Evolutionary conservation across 2,113 vertebrate genomes (phyloP).

Genomic region (Colistium nudipinnis): DNA sequence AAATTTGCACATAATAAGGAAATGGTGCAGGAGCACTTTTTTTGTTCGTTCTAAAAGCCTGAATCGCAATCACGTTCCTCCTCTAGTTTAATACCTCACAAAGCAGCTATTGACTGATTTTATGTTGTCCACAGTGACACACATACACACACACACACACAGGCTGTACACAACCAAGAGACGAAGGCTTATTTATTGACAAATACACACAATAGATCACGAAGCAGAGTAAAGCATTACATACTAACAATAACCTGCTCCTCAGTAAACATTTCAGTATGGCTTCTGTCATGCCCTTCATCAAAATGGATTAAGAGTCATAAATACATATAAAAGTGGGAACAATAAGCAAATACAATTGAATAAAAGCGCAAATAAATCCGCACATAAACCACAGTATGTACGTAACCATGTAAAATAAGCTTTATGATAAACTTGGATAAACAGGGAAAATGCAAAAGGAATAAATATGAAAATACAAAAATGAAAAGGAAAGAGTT

Average conservation of each 20-base stretch:
- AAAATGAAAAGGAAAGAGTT: slow-evolving; percentile 42
- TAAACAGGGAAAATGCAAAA: slow-evolving; percentile 71
- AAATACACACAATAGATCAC: slow-evolving; percentile 61
- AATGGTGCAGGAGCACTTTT: too few relatives aligned
- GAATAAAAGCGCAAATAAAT: slow-evolving; percentile 21
- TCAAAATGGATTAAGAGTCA: slow-evolving; percentile 69
- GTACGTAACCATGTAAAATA: slow-evolving; percentile 37
- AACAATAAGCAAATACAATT: slow-evolving; percentile 11
- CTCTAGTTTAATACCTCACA: too few relatives aligned
- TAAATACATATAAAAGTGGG: slow-evolving; percentile 67
- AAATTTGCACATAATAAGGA: too few relatives aligned
- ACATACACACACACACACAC: background rate
- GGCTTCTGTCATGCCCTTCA: slow-evolving; percentile 49
- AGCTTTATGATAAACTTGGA: slow-evolving; percentile 57
- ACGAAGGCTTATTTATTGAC: slow-evolving; percentile 71
- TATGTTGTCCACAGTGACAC: background rate
- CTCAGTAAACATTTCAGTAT: slow-evolving; percentile 59
- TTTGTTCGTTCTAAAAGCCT: too few relatives aligned
- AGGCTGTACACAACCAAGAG: too few relatives aligned
- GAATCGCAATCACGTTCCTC: too few relatives aligned
- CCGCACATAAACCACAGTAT: slow-evolving; percentile 47
- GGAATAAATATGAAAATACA: slow-evolving; percentile 74
- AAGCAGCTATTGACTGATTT: background rate
- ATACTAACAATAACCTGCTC: slow-evolving; percentile 30
- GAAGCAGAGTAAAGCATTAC: slow-evolving; percentile 50